A percentile compares a stretch with the other conserved stretches of the same genome.
These are phyloP conservation scores for Nothobranchius kuhntae DNA, from an alignment of 2,113 vertebrate genomes.

Conservation along the genomic window DNA sequence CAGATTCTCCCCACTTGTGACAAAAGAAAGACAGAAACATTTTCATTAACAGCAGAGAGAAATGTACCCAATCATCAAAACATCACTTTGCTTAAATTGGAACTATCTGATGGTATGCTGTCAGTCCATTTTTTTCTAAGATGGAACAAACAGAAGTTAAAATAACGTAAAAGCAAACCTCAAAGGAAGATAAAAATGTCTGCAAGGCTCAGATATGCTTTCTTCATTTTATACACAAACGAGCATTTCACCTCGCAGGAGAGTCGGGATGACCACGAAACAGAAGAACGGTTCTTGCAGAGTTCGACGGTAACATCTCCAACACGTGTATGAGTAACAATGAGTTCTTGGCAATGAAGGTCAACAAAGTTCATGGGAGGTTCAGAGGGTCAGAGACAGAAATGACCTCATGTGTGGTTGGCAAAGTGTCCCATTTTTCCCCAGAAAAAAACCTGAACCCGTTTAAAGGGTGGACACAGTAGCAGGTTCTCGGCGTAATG, in stretches of 20 bases:
- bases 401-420: constrained; percentile 68
- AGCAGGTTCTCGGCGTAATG: constrained; percentile 52
- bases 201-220: constrained; percentile 68
- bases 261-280: constrained; percentile 61
- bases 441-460: constrained; percentile 60
- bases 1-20: constrained; percentile 54
- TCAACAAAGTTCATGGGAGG: constrained; percentile 74
- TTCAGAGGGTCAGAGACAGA: constrained; percentile 68
- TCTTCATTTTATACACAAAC: constrained; percentile 60
- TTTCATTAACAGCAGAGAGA: constrained; percentile 49
- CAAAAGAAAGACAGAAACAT: constrained; percentile 54
- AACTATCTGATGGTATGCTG: constrained; percentile 75
- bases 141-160: constrained; percentile 66
- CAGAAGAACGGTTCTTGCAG: constrained; percentile 61
- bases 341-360: constrained; percentile 65
- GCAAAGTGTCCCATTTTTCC: constrained; percentile 62
- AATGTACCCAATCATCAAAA: constrained; percentile 66
- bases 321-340: constrained; percentile 55
- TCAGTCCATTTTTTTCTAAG: constrained; percentile 76
- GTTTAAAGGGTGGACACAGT: constrained; percentile 68
- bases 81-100: constrained; percentile 57
- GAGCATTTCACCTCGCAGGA: constrained; percentile 65
- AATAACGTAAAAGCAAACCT: constrained; percentile 45
- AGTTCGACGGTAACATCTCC: constrained; percentile 61
- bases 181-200: constrained; percentile 46